Evolutionary conservation across 2,888 invertebrate species (phyloP).

Genomic region (Caenorhabditis doughertyi): DNA sequence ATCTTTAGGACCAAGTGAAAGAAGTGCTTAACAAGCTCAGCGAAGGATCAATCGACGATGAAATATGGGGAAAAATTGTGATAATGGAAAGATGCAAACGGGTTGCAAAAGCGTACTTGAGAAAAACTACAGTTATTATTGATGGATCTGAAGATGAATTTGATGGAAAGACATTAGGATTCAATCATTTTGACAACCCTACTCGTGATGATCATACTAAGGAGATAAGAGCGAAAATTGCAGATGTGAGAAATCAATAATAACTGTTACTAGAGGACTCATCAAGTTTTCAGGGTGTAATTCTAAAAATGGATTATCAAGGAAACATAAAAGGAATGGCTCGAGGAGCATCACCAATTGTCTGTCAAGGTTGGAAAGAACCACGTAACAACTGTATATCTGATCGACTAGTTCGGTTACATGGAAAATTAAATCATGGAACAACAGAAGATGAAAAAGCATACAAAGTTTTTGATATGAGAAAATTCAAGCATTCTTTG

Average conservation of each 20-base stretch:
- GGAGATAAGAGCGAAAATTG: slow-evolving; percentile 93
- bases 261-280: not conserved
- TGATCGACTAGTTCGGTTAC: slow-evolving; percentile 75
- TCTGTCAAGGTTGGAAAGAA: slow-evolving; percentile 77
- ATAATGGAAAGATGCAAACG: slow-evolving; percentile 93
- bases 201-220: slow-evolving; percentile 95
- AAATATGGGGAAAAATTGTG: slow-evolving; percentile 99
- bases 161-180: slow-evolving; percentile 84
- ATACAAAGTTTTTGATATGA: slow-evolving; percentile 84
- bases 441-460: slow-evolving; percentile 76
- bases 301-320: slow-evolving; percentile 81
- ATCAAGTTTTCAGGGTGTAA: slow-evolving; percentile 75
- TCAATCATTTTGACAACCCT: slow-evolving; percentile 96
- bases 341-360: slow-evolving; percentile 78
- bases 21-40: slow-evolving; percentile 95
- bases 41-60: slow-evolving; percentile 93
- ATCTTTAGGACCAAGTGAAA: slow-evolving; percentile 93
- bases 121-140: slow-evolving; percentile 95
- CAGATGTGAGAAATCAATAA: slow-evolving; percentile 74
- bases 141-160: slow-evolving; percentile 89
- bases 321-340: slow-evolving; percentile 82
- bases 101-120: slow-evolving; percentile 97
- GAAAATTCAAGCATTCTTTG: slow-evolving; percentile 84
- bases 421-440: slow-evolving; percentile 74
- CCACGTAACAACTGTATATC: slow-evolving; percentile 71